Evolutionary conservation across 2,113 vertebrate genomes (phyloP).

Genomic region (Condylura cristata): DNA sequence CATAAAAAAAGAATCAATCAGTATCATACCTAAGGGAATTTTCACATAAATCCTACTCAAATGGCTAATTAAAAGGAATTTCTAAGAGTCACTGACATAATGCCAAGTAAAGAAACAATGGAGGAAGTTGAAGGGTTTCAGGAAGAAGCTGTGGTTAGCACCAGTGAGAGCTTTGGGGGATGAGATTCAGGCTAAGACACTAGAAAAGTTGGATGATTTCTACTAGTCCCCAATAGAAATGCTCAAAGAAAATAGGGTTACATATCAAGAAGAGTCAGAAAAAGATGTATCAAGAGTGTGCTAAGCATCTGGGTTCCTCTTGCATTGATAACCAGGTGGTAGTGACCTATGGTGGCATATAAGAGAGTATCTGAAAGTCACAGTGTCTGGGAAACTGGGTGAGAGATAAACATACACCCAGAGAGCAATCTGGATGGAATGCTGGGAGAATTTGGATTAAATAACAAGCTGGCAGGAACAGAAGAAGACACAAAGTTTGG

Average conservation of each 20-base stretch:
- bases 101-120: constrained; percentile 21
- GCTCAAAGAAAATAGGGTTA: neutral
- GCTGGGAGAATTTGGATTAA: neutral
- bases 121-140: neutral
- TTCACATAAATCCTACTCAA: constrained; percentile 54
- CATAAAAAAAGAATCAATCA: constrained; percentile 56
- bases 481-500: neutral
- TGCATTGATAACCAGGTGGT: neutral
- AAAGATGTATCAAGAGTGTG: neutral
- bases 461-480: neutral
- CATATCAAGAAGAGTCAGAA: neutral
- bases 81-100: constrained; percentile 38
- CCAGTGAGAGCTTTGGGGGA: neutral
- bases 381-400: neutral
- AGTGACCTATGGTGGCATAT: neutral
- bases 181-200: neutral
- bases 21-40: constrained; percentile 21
- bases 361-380: neutral
- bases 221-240: neutral
- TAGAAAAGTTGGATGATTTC: neutral
- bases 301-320: neutral
- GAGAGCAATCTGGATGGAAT: neutral
- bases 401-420: neutral
- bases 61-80: constrained; percentile 70
- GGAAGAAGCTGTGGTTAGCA: neutral